Evolutionary conservation across 35 echinoderm and acorn worm species (phyloP).

Genomic region (Nesometra sesokonis): DNA sequence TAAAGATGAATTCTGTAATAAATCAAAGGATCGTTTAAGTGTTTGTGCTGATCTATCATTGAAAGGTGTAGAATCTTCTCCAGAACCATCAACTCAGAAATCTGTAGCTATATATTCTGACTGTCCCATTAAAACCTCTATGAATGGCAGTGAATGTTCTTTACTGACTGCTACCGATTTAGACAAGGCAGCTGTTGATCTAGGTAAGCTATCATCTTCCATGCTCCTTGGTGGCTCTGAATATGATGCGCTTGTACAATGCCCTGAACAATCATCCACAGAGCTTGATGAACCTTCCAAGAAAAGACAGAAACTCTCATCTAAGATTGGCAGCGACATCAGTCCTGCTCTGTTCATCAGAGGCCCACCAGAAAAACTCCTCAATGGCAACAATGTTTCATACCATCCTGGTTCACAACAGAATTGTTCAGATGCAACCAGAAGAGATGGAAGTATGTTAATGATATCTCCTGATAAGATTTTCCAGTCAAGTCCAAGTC

Average conservation of each 20-base stretch:
- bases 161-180: not conserved
- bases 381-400: not conserved
- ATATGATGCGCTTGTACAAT: not conserved
- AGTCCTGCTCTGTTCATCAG: not conserved
- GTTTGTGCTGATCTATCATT: not conserved
- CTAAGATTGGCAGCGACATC: not conserved
- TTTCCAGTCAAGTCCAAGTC: not conserved
- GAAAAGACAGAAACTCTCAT: not conserved
- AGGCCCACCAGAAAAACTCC: not conserved
- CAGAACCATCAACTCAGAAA: not conserved
- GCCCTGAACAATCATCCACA: not conserved
- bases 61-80: not conserved
- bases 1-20: not conserved
- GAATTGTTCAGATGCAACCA: not conserved
- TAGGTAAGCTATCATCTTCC: not conserved
- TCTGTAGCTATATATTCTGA: not conserved
- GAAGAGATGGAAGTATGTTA: not conserved
- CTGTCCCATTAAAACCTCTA: not conserved
- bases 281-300: not conserved
- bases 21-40: not conserved
- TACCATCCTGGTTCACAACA: not conserved
- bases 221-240: not conserved
- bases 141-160: not conserved
- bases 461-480: not conserved
- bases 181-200: not conserved